Base-by-base conservation (phyloP, 2,797 vertebrate species). In the Acrossocheilus fasciatus region DNA sequence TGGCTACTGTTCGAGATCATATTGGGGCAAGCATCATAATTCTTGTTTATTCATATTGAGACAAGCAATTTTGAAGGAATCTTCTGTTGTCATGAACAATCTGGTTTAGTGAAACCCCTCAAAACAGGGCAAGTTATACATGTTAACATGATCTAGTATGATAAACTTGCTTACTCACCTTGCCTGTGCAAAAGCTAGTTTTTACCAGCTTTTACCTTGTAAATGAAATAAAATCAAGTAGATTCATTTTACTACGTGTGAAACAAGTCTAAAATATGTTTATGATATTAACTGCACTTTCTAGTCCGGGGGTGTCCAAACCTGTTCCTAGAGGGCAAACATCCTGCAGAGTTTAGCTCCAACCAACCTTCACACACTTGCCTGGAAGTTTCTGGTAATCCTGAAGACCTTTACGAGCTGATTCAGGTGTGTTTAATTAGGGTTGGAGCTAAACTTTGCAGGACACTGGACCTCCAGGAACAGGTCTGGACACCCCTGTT, bases 191-290 rank as follows among this genome's bases (percentile, higher is more conserved):
- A 47, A 74, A 6, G 18, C 18, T 9, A n/a, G 20, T 8, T 20
- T 9, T 57, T 57, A 57, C 6, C 20, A 57, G 20, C 54, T 57
- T 57, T 57, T 10, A 9, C 4, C 39, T 18, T 64, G 23, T 79
- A 62, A 52, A 52, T 52, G 15, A 52, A 52, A 6, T 52, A 52
- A 52, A 50, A 5, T 50, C 47, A 50, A 50, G 12, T 17, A 17
- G 50, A 52, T 52, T 5, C 6, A 18, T 52, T 73, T 73, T 41
- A 20, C 62, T 70, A 62, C 43, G 20, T 73, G 52, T 70, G 4
- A 78, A 83, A 81, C 69, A 14, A 57, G 74, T 82, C 68, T 17
- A 72, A 59, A 64, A n/a, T 36, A 84, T 26, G 20, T 54, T 52
- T 23, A 59, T 59, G 57, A n/a, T 64, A 26, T 30, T 26, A 30